phyloP scores from a whole-genome alignment of 2,797 vertebrate species.

The Antennarius maculatus region DNA sequence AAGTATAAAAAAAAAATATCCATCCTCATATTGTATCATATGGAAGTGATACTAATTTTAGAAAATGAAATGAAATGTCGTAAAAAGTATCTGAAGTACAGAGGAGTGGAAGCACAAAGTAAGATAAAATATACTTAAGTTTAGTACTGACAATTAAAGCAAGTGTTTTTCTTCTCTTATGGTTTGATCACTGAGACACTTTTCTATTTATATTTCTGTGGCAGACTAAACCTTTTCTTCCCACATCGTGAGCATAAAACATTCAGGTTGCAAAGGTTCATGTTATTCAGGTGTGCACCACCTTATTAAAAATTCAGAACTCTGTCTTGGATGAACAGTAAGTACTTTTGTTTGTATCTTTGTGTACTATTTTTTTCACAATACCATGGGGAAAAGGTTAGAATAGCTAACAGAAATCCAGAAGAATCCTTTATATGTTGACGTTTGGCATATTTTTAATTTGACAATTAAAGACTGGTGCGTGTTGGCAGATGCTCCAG shows the following conservation, averaged over 20 bases:
- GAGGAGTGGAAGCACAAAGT: background rate
- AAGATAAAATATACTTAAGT: background rate
- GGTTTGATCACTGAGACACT: background rate
- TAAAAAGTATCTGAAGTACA: background rate
- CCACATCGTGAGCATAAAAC: slow-evolving; percentile 26
- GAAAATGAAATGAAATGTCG: background rate
- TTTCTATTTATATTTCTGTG: slow-evolving; percentile 6
- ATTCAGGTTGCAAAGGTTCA: slow-evolving; percentile 6
- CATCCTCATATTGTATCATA: background rate
- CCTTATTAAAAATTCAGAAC: slow-evolving; percentile 40
- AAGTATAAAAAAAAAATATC: background rate
- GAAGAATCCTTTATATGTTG: background rate
- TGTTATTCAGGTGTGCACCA: slow-evolving; percentile 20
- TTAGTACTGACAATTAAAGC: background rate
- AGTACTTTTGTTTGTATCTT: background rate
- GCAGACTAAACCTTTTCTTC: background rate
- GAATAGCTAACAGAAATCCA: slow-evolving; percentile 14
- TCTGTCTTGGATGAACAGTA: slow-evolving; percentile 15
- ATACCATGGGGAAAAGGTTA: background rate
- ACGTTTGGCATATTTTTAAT: slow-evolving; percentile 44
- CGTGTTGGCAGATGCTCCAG: slow-evolving; percentile 32
- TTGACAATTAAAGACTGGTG: slow-evolving; percentile 17
- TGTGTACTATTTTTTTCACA: background rate
- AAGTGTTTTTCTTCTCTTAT: background rate
- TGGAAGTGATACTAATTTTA: background rate